Base-by-base conservation (phyloP, 2,888 invertebrate genomes). In the Camptogramma bilineatum region DNA sequence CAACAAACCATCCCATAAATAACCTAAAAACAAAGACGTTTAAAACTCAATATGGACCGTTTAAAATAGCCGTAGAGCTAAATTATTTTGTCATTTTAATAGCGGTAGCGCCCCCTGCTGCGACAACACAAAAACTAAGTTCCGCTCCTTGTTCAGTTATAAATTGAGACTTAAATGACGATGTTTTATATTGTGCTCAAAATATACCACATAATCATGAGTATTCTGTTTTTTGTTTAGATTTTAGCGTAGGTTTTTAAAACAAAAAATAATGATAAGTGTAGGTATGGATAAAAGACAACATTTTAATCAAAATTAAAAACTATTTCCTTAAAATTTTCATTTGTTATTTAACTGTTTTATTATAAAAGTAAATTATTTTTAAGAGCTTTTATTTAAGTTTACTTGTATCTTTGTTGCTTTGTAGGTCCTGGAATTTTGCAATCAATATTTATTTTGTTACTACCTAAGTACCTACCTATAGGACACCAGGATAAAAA, bases 91-190 rank as follows among this genome's bases (percentile, higher is more conserved):
- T 69, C 66, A 60, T 56, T 56, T 57, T 65, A 54, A 42, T 65
- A 66, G 68, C 80, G 74, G 82, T 81, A 79, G 83, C 76, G 74
- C 75, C 80, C 83, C 84, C 83, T 74, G 76, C 62, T 51, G 79
- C 1, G 83, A 72, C 21, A 46, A 50, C 7, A 69, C 68, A 70
- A 72, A 72, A 72, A 70, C 52, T 16, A 16, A 58, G 70, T 67
- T 69, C 67, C 69, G 65, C 65, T 47, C 54, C 3, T n/a, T 50
- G 47, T 44, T 57, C 39, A 57, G 61, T 46, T 51, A 47, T 66
- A 66, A 57, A 66, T 52, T 56, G 28, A 50, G 34, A 62, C 57
- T 58, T 46, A 51, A 39, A 39, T 39, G 34, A 10, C 2, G 13
- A 39, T 39, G 34, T 39, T 28, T 28, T 13, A 39, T 39, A 39